Base-by-base conservation (phyloP, 2,113 vertebrate genomes). In the Etheostoma cragini region DNA sequence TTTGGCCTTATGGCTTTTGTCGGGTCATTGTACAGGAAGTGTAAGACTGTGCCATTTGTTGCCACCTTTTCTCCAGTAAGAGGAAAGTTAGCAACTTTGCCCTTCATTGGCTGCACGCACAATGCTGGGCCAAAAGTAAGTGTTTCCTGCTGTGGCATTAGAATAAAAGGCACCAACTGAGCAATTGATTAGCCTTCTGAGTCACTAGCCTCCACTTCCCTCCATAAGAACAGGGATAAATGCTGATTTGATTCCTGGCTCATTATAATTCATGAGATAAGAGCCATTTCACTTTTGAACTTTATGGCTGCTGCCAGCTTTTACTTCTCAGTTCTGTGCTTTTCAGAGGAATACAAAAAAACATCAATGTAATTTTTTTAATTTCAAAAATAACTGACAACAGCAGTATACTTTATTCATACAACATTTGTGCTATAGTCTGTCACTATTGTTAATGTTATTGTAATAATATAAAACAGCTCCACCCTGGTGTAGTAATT, bases 101-200 rank as follows among this genome's bases (percentile, higher is more conserved):
- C 10, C 11, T 46, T 71, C 46, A 70, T 22, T 15, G 71, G 58
- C 72, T 62, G 12, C 33, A 58, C 66, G 45, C 24, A 24, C 70
- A 73, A 38, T 49, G 45, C 47, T 64, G 19, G 12, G 13, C 24
- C 38, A 8, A 22, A 72, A 71, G 52, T 4, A 47, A 60, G 6
- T 38, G 75, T 24, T 52, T 65, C 16, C 57, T 69, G 53, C 62
- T 57, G 33, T 71, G 49, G 0, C 54, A 42, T 57, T 22, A 26
- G 8, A 66, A 72, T 75, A 81, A 86, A 78, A 73, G 54, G 21
- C 57, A 45, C 65, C 61, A 71, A 19, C 72, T 24, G 49, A 63
- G 68, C 49, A 49, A 7, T 2, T 81, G 58, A 70, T 49, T 46
- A 14, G n/a, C 16, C 38, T 42, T 79, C 56, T 69, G 67, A 62